Conservation (phyloP, 2,113 vertebrate species). For the Catharus fuscescens region DNA sequence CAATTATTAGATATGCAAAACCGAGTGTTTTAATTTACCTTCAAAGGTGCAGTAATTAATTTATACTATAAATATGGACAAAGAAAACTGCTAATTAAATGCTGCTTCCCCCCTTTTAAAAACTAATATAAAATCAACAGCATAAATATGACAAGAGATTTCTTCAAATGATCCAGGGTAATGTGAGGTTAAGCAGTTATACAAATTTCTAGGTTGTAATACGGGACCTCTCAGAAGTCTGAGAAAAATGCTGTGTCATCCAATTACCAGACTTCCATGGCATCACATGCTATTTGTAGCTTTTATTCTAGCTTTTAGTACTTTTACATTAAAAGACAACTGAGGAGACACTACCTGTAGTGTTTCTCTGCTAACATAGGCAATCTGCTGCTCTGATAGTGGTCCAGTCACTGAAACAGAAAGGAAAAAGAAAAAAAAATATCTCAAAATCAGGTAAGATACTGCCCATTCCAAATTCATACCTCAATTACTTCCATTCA, state of each 20-base stretch:
- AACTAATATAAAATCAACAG: background rate
- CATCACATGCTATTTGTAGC: background rate
- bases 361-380: conserved; percentile 97
- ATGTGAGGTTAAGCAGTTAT: background rate
- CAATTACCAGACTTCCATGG: background rate
- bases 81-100: background rate
- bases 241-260: background rate
- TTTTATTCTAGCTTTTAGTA: background rate
- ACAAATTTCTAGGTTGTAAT: background rate
- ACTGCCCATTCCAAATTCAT: background rate
- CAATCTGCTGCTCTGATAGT: conserved; percentile 95
- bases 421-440: background rate
- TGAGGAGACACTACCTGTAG: conserved; percentile 84
- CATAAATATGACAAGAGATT: background rate
- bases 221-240: background rate
- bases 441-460: conserved; percentile 1
- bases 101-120: background rate
- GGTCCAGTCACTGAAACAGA: conserved; percentile 90
- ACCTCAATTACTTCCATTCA: background rate
- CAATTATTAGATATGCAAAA: background rate
- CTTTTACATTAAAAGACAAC: background rate
- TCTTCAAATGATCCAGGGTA: background rate
- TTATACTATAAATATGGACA: background rate
- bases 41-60: background rate
- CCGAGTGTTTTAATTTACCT: background rate